Base-by-base conservation (phyloP, 2,113 vertebrate genomes). In the Oceanites oceanicus region DNA sequence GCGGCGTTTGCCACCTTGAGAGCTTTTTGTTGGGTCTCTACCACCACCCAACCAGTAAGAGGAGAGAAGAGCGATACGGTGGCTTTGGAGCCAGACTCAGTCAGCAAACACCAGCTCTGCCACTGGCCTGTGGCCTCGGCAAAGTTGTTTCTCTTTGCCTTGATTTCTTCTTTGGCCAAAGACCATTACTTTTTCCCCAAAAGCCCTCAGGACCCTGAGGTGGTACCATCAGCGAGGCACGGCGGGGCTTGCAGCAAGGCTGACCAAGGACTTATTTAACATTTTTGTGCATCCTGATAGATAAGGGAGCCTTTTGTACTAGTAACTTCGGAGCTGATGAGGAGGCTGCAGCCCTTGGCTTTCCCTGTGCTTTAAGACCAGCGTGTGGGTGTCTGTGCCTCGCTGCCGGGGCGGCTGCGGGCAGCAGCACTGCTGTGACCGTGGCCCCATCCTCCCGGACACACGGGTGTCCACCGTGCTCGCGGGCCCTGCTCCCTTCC, bases 391-490 rank as follows among this genome's bases (percentile, higher is more conserved):
- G 63, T 47, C 88, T 11, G 0, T 8, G n/a, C 32, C 3, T 10
- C 2, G 5, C 19, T 32, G 58, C 45, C 2, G 2, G 21, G 59
- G 15, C 4, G 8, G 44, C 55, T 45, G 40, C 38, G 19, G 21
- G 4, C 71, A 11, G 49, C 38, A 11, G 14, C 10, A 2, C 25
- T 49, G 42, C 61, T 23, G 52, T 59, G 45, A 23, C 38, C 6
- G 1, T 20, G 49, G 19, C 38, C 40, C 40, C 3, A 0, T 30
- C n/a, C 50, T 23, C 30, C 52, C 11, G 52, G 70, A 23, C 61
- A 29, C 7, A 2, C 0, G 12, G 22, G 32, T 45, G 52, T 21
- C 59, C 1, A 1, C 59, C 0, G 2, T 15, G 49, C 58, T 30
- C 9, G 2, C 2, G 2, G 61, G 38, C 68, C 45, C 45, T n/a